Base-by-base conservation (phyloP, 2,113 vertebrate species). In the Chaenogobius annularis region DNA sequence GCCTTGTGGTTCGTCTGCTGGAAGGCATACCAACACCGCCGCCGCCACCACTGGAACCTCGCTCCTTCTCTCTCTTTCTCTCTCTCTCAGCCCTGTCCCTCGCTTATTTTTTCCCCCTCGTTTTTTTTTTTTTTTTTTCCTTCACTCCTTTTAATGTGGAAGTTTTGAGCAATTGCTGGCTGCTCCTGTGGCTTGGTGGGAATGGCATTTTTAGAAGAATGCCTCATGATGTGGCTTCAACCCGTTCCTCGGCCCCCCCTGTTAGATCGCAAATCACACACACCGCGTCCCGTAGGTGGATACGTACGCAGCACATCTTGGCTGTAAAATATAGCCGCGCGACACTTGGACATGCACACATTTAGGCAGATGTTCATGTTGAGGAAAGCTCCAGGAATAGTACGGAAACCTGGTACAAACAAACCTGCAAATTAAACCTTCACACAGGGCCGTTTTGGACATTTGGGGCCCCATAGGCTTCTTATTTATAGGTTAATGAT, bases 171-270 rank as follows among this genome's bases (percentile, higher is more conserved):
- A 90, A 90, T 92, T 90, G 84, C 90, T 93, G 89, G 88, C 91
- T 89, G 89, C 88, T 90, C 89, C 90, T 91, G 92, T 87, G 92
- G 91, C 89, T 93, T 82, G 86, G 88, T 90, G 89, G 92, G 89
- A 93, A 93, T 87, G 88, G 90, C 90, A 92, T 93, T 94, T 93
- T 93, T 92, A 92, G 91, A 91, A 91, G 89, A 94, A 93, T 90
- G 89, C 88, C 87, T 91, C 87, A 91, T 89, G 82, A 88, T 88
- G 87, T 87, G 90, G 80, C 88, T 89, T 93, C 85, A 91, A 89
- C 82, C 90, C 91, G 80, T 94, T 89, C 83, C 87, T 92, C 70
- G 68, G 78, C 81, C 85, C 82, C 83, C 77, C 69, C 59, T n/a
- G 70, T 72, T 67, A 79, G 70, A 77, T 78, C 79, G 80, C 69